Conservation (phyloP, 2,888 invertebrate genomes). For the Stomorhina lunata region DNA sequence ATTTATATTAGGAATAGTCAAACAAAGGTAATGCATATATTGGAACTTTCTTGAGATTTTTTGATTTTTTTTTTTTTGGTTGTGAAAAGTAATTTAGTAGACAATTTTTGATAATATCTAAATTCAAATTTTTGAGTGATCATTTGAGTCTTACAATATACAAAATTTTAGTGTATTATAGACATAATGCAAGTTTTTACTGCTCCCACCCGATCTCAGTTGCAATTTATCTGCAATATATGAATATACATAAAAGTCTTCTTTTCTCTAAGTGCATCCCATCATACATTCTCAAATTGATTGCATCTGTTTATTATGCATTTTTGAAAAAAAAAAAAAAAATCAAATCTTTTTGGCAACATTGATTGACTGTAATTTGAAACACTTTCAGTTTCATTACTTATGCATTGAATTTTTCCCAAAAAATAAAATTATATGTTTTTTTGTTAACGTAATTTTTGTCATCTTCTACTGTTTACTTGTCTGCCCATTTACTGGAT, state of each 20-base stretch:
- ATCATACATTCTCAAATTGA: neutral
- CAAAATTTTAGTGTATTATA: too few relatives aligned
- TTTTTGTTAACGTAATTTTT: neutral
- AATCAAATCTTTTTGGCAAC: neutral
- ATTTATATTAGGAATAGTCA: too few relatives aligned
- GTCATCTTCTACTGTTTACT: neutral
- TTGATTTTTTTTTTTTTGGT: too few relatives aligned
- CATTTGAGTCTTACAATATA: too few relatives aligned
- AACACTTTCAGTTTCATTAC: slow-evolving; percentile 66
- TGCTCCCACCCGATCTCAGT: too few relatives aligned
- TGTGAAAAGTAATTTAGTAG: too few relatives aligned
- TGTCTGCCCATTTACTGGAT: slow-evolving; percentile 19
- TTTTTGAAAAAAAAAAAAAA: neutral
- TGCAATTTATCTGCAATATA: neutral
- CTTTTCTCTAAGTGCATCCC: slow-evolving; percentile 25
- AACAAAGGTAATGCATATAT: too few relatives aligned
- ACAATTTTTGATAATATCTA: too few relatives aligned
- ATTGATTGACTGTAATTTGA: slow-evolving; percentile 58
- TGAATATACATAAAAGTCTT: neutral
- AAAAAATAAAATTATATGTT: neutral
- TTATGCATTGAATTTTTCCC: slow-evolving; percentile 58
- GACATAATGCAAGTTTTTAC: too few relatives aligned
- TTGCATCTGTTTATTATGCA: slow-evolving; percentile 11
- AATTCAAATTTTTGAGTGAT: too few relatives aligned
- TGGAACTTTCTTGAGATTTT: too few relatives aligned